These are phyloP conservation scores for Scolopax bukidnonensis DNA, from an alignment of 2,797 vertebrate species.

Conservation along the genomic window DNA sequence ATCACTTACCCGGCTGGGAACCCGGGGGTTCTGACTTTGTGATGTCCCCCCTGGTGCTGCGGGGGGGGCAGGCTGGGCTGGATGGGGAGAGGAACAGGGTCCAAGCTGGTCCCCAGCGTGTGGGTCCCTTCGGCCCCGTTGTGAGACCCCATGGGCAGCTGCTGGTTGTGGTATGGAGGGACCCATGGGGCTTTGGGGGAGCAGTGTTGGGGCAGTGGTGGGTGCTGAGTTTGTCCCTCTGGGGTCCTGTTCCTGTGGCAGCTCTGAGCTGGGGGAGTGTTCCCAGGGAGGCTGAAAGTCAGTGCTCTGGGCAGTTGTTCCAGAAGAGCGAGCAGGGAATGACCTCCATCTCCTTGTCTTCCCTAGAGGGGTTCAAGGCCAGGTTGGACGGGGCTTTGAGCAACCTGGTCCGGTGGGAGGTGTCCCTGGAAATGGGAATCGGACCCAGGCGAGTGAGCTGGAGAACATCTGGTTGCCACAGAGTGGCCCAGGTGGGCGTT, in stretches of 20 bases:
- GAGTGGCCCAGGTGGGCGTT: not conserved
- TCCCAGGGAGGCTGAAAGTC: not conserved
- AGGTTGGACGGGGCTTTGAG: too few species aligned
- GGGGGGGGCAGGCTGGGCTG: not conserved
- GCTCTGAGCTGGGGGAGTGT: not conserved
- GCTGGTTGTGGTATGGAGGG: rapidly evolving
- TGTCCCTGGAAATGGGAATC: not conserved
- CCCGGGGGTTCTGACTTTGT: not conserved
- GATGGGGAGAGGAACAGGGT: not conserved
- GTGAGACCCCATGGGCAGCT: rapidly evolving
- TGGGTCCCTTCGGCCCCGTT: not conserved
- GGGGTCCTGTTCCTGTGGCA: not conserved
- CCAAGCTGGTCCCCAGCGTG: not conserved
- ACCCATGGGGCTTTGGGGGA: too few species aligned
- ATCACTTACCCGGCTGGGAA: rapidly evolving
- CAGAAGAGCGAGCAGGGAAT: not conserved
- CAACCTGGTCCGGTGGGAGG: too few species aligned
- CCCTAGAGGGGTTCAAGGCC: too few species aligned
- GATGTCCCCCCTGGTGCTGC: not conserved
- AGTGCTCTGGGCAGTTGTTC: not conserved
- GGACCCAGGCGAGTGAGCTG: not conserved
- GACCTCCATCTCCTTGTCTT: not conserved
- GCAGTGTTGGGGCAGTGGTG: not conserved
- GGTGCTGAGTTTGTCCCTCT: not conserved
- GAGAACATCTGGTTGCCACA: not conserved